Evolutionary conservation across 2,797 vertebrate genomes (phyloP).

Genomic region (Tinamus major): DNA sequence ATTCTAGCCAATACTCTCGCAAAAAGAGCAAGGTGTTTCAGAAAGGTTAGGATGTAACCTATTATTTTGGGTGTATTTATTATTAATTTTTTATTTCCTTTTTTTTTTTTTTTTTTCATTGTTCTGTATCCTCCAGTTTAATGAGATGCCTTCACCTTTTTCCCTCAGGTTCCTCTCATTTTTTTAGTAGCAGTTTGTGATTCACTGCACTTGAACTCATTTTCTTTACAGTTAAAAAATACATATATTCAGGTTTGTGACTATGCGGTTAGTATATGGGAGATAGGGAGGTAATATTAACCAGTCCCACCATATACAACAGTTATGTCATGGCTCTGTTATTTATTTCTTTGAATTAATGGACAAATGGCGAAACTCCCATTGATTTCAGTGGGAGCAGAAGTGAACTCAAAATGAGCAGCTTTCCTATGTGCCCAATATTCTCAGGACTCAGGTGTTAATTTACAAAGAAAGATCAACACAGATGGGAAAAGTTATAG

Average conservation of each 20-base stretch:
- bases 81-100: neutral
- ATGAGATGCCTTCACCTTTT: neutral
- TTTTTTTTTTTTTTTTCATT: neutral
- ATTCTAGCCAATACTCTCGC: neutral
- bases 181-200: neutral
- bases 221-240: conserved; percentile 20
- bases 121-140: neutral
- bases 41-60: neutral
- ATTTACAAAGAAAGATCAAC: conserved; percentile 60
- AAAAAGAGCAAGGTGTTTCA: neutral
- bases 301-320: neutral
- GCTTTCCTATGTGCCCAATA: conserved; percentile 47
- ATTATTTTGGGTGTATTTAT: neutral
- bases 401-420: conserved; percentile 48
- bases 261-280: neutral
- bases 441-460: conserved; percentile 69
- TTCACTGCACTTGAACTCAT: conserved; percentile 4
- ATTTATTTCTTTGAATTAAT: conserved; percentile 38
- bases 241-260: neutral
- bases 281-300: neutral
- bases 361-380: conserved; percentile 49
- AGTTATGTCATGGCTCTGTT: neutral
- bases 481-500: conserved; percentile 71
- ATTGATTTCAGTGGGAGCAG: conserved; percentile 41
- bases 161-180: neutral